phyloP scores from a whole-genome alignment of 2,797 vertebrate species.

The Anisognathus igniventris region DNA sequence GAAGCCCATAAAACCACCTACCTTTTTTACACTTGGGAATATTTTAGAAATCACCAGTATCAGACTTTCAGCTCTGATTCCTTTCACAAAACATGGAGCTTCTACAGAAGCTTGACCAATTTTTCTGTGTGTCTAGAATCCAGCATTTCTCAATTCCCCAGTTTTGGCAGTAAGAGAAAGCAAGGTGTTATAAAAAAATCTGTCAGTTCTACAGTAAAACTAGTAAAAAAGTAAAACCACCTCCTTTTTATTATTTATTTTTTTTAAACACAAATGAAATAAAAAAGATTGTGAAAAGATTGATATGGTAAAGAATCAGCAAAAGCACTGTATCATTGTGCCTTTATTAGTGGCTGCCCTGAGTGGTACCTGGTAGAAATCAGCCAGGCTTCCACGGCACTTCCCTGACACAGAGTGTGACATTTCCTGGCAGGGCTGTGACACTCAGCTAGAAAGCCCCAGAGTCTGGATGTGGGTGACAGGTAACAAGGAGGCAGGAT shows the following conservation, averaged over 20 bases:
- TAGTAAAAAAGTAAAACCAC: not conserved
- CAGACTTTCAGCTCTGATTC: not conserved
- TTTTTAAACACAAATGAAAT: not conserved
- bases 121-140: not conserved
- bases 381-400: not conserved
- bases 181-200: not conserved
- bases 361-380: not conserved
- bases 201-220: not conserved
- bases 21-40: not conserved
- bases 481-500: not conserved
- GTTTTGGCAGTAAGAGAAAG: not conserved
- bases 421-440: not conserved
- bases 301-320: not conserved
- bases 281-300: not conserved
- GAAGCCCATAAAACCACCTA: not conserved
- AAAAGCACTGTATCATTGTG: not conserved
- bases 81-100: not conserved
- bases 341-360: not conserved
- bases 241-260: not conserved
- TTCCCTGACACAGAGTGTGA: not conserved
- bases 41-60: not conserved
- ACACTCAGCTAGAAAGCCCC: not conserved
- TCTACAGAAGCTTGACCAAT: no score
- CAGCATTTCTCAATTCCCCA: not conserved
- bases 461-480: not conserved